Evolutionary conservation across 2,113 vertebrate species (phyloP), one percentile per base, ranked within the genome.

Genomic region (Anser brachyrhynchus): DNA sequence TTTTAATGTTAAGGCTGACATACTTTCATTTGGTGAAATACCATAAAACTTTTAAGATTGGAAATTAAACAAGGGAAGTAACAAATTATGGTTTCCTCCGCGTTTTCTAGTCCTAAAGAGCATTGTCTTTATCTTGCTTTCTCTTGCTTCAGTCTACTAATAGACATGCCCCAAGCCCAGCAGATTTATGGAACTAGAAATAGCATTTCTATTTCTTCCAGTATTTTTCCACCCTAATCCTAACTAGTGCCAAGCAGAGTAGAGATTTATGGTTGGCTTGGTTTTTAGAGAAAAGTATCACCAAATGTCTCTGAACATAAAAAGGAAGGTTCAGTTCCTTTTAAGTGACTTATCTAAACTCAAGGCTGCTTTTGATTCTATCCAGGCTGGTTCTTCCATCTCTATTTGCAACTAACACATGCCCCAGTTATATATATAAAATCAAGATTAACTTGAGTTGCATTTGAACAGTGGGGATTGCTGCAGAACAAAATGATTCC

Each of bases 341-440:
- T 92, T 43, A 46, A 59, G 92, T 70, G 59, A 79, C 49, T 82
- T 59, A 29, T 69, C 71, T 59, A 64, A 93, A 90, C 61, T 87
- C 52, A 57, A 41, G 65, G 70, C 83, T 93, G 90, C 83, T 92
- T 94, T 95, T 78, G 35, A 23, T 46, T 87, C 90, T 84, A 67
- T 67, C 72, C 65, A 67, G 23, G 82, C 55, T 80, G 71, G 59
- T 78, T 95, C 79, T 95, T 77, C 79, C 79, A 13, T 61, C 65
- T 94, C 65, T 64, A 16, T 62, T 94, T 87, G 39, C 35, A 62
- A 28, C 10, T 65, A 44, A n/a, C 33, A 35, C 51, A 33, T 33
- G 23, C 46, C 37, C 41, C 29, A 54, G 70, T 70, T 89, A 3
- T 29, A 3, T 9, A 11, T 31, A 72, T 17, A 62, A 44, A 76